A percentile compares a stretch with the other conserved stretches of the same genome.
These are phyloP conservation scores for Pollenia labialis DNA, from an alignment of 2,888 invertebrate species.

Conservation along the genomic window DNA sequence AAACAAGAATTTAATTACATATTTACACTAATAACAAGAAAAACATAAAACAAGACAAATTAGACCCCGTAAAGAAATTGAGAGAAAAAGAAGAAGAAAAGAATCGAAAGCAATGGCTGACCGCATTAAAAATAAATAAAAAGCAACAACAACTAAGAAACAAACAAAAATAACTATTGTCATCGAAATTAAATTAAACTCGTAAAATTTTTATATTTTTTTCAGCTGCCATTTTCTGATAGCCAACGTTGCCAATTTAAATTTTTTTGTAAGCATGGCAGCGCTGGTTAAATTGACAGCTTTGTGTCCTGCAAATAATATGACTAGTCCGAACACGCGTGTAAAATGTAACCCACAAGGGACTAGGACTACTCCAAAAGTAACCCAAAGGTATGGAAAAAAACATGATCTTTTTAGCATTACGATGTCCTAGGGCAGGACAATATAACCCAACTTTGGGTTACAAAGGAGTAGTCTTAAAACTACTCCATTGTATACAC, in stretches of 20 bases:
- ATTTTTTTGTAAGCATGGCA: neutral
- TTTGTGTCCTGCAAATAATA: too few species aligned
- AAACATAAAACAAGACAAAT: neutral
- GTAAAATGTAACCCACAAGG: too few species aligned
- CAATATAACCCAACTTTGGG: too few species aligned
- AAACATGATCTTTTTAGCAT: too few species aligned
- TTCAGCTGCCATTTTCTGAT: neutral
- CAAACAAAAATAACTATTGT: neutral
- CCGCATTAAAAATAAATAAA: neutral
- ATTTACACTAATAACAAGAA: constrained; percentile 73
- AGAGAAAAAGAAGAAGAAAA: neutral
- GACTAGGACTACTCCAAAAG: too few species aligned
- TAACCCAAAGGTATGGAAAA: too few species aligned
- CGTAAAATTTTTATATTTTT: neutral
- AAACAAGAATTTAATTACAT: constrained; percentile 80
- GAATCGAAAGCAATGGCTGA: neutral
- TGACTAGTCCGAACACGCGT: too few species aligned
- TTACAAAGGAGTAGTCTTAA: too few species aligned
- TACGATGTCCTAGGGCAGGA: too few species aligned
- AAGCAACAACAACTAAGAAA: neutral
- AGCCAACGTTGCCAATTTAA: neutral
- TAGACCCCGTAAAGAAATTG: neutral
- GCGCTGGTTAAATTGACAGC: neutral
- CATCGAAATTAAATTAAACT: constrained; percentile 18
- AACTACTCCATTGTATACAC: too few species aligned